Evolutionary conservation across 2,888 invertebrate species (phyloP), one percentile per base, ranked within the genome.

Genomic region (Polyommatus icarus): DNA sequence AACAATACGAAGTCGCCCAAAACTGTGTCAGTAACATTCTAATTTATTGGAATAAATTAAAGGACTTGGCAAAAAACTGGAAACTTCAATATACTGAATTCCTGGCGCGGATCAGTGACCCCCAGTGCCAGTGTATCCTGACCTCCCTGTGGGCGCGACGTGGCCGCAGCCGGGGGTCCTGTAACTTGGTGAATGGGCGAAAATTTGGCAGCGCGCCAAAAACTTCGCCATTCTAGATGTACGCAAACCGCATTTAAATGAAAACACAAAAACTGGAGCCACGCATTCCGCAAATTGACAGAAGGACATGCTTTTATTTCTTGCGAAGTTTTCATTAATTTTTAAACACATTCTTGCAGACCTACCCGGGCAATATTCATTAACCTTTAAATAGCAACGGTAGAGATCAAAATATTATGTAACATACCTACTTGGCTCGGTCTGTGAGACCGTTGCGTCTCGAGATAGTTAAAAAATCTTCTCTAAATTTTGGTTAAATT

Each of bases 201-300:
- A 86, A 87, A 88, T 87, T 88, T 92, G 92, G 92, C 92, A 88
- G 81, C 81, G 81, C 84, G 91, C 92, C 92, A 82, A 82, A 46
- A 75, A 75, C 75, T 81, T 78, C 82, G 83, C 83, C 84, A 87
- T 88, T 87, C 87, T 85, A 84, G 85, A 83, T 84, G 88, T 90
- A 90, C 89, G 88, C 84, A 87, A 86, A 88, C 88, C 86, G 91
- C 86, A 90, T 91, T 90, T 89, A 90, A 90, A 92, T 90, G 88
- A 88, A 85, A 83, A 80, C 80, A 79, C 80, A 81, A 84, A 83
- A 84, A 83, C 83, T 83, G 80, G 82, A 78, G 78, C 32, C 54
- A n/a, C 71, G 71, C 67, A 18, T 15, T 15, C 67, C 29, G 67
- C 67, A 29, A 29, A 32, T 67, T 67, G 67, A 67, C 67, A 67